Conservation (phyloP, 2,113 vertebrate species). For the Anarrhichthys ocellatus region DNA sequence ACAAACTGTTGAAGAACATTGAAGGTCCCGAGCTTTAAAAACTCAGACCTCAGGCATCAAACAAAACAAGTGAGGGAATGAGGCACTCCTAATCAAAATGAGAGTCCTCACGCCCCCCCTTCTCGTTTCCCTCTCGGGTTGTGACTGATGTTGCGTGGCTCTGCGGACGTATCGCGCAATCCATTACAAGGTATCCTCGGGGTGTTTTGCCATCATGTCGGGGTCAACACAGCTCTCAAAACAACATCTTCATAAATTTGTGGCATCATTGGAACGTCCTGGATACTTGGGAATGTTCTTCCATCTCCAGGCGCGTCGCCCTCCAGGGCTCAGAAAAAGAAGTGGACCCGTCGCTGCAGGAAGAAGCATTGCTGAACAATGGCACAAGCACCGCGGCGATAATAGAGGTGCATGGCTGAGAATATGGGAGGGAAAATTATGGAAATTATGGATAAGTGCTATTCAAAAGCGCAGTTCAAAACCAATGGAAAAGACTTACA, state of each 20-base stretch:
- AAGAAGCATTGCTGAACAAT: conserved; percentile 9
- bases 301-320: conserved; percentile 24
- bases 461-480: conserved; percentile 37
- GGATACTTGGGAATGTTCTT: conserved; percentile 40
- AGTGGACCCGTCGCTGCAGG: conserved; percentile 26
- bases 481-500: conserved; percentile 53
- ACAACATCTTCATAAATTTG: conserved; percentile 72
- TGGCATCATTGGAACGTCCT: conserved; percentile 35
- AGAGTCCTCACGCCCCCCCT: conserved; percentile 34
- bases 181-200: conserved; percentile 61
- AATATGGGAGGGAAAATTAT: conserved; percentile 14
- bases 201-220: conserved; percentile 55
- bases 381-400: neutral
- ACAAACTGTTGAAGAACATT: conserved; percentile 61
- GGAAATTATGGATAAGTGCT: conserved; percentile 56
- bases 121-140: conserved; percentile 30
- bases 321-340: conserved; percentile 17
- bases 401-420: neutral
- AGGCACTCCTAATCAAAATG: conserved; percentile 64
- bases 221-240: conserved; percentile 56
- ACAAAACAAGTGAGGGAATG: conserved; percentile 55
- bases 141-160: conserved; percentile 53
- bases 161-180: conserved; percentile 22
- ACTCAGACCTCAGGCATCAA: conserved; percentile 61
- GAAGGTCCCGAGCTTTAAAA: conserved; percentile 54